phyloP scores from a whole-genome alignment of 2,888 invertebrate genomes.

The Blera fallax region DNA sequence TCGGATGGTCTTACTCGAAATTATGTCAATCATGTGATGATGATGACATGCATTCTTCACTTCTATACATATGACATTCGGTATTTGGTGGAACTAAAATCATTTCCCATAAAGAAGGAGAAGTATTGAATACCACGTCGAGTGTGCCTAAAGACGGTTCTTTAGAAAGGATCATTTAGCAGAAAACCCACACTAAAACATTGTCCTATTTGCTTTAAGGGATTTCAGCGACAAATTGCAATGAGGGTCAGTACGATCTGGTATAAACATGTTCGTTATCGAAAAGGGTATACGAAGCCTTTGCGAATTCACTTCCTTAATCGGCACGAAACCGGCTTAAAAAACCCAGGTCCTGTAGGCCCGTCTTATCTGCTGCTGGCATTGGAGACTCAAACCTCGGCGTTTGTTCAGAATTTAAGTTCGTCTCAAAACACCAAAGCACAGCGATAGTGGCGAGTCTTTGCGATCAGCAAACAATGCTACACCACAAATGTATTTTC shows the following conservation, averaged over 20 bases:
- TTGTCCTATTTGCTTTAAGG: constrained; percentile 95
- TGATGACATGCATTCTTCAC: background rate
- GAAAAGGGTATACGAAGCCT: constrained; percentile 95
- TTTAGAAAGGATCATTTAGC: constrained; percentile 96
- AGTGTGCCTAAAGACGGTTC: constrained; percentile 94
- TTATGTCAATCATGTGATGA: constrained; percentile 17
- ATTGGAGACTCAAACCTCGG: constrained; percentile 84
- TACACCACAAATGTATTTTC: constrained; percentile 94
- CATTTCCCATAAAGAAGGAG: no score
- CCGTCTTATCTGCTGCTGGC: constrained; percentile 88
- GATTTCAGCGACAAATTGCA: constrained; percentile 95
- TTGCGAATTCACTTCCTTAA: constrained; percentile 94
- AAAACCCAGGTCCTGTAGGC: constrained; percentile 93
- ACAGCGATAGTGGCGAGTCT: constrained; percentile 93
- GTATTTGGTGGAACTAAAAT: background rate
- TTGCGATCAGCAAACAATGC: constrained; percentile 92
- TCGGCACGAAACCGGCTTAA: constrained; percentile 95
- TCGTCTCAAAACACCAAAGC: constrained; percentile 85
- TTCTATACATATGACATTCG: background rate
- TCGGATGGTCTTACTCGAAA: background rate
- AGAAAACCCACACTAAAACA: constrained; percentile 95
- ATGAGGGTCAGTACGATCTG: constrained; percentile 94
- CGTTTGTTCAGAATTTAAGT: constrained; percentile 75
- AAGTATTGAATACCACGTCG: constrained; percentile 84
- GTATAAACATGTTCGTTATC: constrained; percentile 94